Base-by-base conservation (phyloP, 2,888 invertebrate species). In the Hydrotaea diabolus region DNA sequence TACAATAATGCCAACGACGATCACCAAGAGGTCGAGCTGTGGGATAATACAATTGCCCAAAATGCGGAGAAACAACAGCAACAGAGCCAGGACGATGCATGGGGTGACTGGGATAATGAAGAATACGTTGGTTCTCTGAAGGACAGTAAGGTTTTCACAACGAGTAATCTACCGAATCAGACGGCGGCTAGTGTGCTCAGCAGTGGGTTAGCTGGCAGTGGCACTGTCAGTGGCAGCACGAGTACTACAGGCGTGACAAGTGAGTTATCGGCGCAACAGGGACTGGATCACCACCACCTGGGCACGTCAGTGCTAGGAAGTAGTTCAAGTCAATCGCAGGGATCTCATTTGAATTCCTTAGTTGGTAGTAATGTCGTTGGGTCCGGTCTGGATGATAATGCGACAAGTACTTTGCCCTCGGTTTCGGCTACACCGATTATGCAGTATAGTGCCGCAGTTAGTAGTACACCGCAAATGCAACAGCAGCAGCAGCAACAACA, bases 101-200 rank as follows among this genome's bases (percentile, higher is more conserved):
- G 94, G 94, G 93, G 93, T 78, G 96, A 96, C 92, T 97, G 96
- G 97, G 97, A 96, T 93, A 96, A 95, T 90, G 98, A 98, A 92
- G 98, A 98, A 92, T 98, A 98, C 94, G 97, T 97, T 55, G 98
- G 98, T 76, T 98, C 97, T 88, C 94, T 98, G 84, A 96, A 97
- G 86, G 98, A 98, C 92, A 97, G 97, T 69, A 98, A 98, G 94
- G 98, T 98, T 80, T 97, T 97, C 91, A 96, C 96, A 57, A 95
- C 96, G 13, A 96, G 96, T 89, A 93, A 92, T 87, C 87, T 92
- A 71, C 90, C 89, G 71, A 88, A 89, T 74, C 91, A 91, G 87
- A 88, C 90, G 31, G 89, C 89, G n/a, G 90, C 90, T 26, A 90
- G 88, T 88, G 90, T 91, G 9, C 88, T 89, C 23, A 90, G 89